Conservation (phyloP, 2,888 invertebrate genomes). For the Diplolepis rosae region DNA sequence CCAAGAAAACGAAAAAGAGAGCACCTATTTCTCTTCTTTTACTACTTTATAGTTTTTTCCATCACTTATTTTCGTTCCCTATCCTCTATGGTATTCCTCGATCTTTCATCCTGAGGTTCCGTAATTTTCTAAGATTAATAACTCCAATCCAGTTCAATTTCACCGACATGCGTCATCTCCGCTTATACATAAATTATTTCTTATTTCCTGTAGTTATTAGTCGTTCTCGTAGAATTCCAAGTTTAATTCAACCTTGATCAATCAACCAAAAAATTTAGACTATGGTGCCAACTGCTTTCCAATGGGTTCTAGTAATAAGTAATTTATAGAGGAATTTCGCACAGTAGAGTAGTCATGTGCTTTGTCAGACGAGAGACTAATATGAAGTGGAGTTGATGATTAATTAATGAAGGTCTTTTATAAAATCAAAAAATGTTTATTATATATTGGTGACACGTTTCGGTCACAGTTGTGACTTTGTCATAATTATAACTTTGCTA, state of each 20-base stretch:
- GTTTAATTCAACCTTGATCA: constrained; percentile 14
- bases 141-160: constrained; percentile 29
- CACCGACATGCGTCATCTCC: neutral
- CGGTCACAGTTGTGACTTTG: no score
- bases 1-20: constrained; percentile 16
- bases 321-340: neutral
- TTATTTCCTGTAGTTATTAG: neutral
- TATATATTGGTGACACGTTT: no score
- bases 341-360: neutral
- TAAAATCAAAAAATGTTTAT: no score
- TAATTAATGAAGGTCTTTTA: neutral
- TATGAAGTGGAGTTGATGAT: neutral
- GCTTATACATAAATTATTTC: neutral
- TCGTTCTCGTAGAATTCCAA: neutral
- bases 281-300: neutral
- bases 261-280: constrained; percentile 17
- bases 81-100: neutral
- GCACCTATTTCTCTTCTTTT: constrained; percentile 17
- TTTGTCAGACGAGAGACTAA: neutral
- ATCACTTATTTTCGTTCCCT: constrained; percentile 34
- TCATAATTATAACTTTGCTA: no score
- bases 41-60: constrained; percentile 20
- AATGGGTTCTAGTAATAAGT: neutral
- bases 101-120: constrained; percentile 33
- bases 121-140: constrained; percentile 39